Conservation (phyloP, 2,113 vertebrate genomes). For the Tringa solitaria region DNA sequence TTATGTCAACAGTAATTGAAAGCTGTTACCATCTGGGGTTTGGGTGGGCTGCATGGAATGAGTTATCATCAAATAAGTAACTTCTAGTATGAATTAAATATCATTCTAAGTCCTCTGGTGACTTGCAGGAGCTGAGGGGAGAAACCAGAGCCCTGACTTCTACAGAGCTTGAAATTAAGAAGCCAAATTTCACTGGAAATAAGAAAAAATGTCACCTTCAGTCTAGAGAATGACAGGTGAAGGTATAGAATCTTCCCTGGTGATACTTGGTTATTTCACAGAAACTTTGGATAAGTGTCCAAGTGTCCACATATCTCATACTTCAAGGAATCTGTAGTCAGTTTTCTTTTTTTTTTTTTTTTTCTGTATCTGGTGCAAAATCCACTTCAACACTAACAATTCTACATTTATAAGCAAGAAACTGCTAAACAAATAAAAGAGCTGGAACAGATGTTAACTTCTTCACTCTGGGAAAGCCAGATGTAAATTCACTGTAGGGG, state of each 20-base stretch:
- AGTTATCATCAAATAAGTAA: not conserved
- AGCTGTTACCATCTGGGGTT: not conserved
- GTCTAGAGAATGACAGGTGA: not conserved
- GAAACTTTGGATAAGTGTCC: not conserved
- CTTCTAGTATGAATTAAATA: not conserved
- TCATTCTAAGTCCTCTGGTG: not conserved
- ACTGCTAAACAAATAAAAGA: not conserved
- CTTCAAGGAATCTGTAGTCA: not conserved
- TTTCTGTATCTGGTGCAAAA: not conserved
- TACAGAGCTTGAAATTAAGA: not conserved
- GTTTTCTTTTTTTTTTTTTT: not conserved
- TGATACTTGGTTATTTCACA: not conserved
- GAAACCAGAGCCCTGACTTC: not conserved
- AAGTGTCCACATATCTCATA: not conserved
- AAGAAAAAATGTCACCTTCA: not conserved
- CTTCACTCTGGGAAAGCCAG: not conserved
- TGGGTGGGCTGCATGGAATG: not conserved
- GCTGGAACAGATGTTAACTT: not conserved
- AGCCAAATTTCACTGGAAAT: not conserved
- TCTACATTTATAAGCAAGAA: not conserved
- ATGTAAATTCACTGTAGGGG: not conserved
- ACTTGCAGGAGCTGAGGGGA: not conserved
- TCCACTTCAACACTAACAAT: not conserved
- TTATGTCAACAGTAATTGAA: conserved; percentile 2
- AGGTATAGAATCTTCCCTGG: not conserved